Conservation (phyloP, 2,797 vertebrate genomes). For the Gallinago stenura region DNA sequence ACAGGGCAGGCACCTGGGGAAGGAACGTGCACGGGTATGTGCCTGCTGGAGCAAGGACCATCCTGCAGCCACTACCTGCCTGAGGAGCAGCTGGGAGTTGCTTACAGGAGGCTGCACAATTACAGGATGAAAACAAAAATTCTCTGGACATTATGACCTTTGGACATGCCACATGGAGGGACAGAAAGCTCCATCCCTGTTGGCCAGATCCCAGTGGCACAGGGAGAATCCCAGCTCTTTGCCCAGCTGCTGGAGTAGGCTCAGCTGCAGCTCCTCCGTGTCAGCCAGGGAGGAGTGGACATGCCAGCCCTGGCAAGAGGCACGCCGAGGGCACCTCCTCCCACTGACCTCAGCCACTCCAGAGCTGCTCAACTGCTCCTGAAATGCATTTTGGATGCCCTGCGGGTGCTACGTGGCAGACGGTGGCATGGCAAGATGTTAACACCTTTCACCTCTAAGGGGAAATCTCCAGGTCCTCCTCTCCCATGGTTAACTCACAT, state of each 20-base stretch:
- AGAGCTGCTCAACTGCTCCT: neutral
- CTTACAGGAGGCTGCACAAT: neutral
- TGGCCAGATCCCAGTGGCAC: neutral
- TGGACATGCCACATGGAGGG: neutral
- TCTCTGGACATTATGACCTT: neutral
- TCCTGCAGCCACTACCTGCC: neutral
- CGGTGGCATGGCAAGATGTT: accelerated
- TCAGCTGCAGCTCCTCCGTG: accelerated
- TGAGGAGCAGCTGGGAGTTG: neutral
- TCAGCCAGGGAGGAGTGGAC: accelerated
- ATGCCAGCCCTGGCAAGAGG: accelerated
- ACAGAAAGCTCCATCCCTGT: neutral
- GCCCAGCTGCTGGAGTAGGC: neutral
- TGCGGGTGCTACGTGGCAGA: accelerated
- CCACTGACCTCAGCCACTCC: neutral
- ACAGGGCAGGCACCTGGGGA: accelerated
- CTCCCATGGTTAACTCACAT: neutral
- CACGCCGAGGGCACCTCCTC: accelerated
- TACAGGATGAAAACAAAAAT: neutral
- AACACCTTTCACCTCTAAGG: neutral
- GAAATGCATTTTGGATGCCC: neutral
- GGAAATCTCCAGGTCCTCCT: neutral
- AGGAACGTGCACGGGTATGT: accelerated
- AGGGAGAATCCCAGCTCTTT: neutral
- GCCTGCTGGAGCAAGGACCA: neutral